These are phyloP conservation scores for Zaprionus bogoriensis DNA, from an alignment of 2,888 invertebrate genomes.

Conservation along the genomic window DNA sequence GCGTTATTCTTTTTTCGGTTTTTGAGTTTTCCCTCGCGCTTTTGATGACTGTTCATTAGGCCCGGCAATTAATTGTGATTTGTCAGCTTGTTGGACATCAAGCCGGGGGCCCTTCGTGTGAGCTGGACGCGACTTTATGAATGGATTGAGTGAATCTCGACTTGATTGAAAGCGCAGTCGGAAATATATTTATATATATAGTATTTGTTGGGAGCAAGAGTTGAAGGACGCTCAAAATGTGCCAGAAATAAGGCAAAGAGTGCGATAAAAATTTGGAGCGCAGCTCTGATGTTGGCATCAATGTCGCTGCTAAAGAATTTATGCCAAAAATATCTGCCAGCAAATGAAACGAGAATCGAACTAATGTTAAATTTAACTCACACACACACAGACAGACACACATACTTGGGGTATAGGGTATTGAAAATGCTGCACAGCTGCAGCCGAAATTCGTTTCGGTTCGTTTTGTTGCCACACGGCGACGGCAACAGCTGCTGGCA, in stretches of 20 bases:
- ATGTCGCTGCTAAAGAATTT: conserved; percentile 36
- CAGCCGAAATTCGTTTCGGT: conserved; percentile 43
- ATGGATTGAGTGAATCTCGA: conserved; percentile 23
- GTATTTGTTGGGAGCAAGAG: too few species aligned
- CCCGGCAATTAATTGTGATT: conserved; percentile 74
- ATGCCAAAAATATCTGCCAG: conserved; percentile 49
- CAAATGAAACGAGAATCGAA: conserved; percentile 79
- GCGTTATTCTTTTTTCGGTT: neutral
- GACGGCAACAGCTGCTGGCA: conserved; percentile 45
- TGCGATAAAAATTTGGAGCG: neutral
- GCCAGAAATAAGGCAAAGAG: neutral
- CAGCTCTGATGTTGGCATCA: conserved; percentile 33
- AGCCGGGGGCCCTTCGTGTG: conserved; percentile 13
- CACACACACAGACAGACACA: conserved; percentile 14
- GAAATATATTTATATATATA: conserved; percentile 1
- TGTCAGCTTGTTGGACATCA: conserved; percentile 59
- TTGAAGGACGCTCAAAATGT: too few species aligned
- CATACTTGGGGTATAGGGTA: neutral
- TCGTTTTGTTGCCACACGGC: conserved; percentile 55
- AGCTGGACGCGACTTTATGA: conserved; percentile 38
- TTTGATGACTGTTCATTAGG: conserved; percentile 47
- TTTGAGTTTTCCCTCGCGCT: conserved; percentile 1
- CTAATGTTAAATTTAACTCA: conserved; percentile 63
- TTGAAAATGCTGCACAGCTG: conserved; percentile 46
- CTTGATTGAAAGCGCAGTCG: conserved; percentile 30